These are phyloP conservation scores for Mandrillus leucophaeus DNA, from an alignment of 2,113 vertebrate species.

Conservation along the genomic window DNA sequence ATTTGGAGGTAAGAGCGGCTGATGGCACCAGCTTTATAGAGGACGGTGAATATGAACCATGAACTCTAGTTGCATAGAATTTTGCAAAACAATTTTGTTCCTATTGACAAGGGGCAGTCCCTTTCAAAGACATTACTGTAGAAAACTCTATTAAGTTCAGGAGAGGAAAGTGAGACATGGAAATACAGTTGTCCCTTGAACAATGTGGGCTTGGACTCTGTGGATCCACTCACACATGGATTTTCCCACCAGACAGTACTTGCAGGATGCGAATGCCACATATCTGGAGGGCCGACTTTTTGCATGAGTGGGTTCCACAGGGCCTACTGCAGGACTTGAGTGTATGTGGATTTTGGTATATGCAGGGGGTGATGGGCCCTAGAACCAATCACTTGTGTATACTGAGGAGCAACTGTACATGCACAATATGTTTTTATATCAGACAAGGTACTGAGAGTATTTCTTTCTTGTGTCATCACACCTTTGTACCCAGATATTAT, in stretches of 20 bases:
- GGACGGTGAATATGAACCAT: neutral
- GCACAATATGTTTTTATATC: neutral
- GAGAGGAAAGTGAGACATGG: neutral
- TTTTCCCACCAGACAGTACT: neutral
- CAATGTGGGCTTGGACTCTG: neutral
- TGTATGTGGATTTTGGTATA: neutral
- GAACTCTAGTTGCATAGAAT: neutral
- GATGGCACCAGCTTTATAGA: neutral
- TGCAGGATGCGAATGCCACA: no score
- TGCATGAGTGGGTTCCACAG: neutral
- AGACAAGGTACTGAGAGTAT: neutral
- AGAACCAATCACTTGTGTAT: neutral
- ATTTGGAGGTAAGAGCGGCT: neutral
- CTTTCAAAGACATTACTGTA: neutral
- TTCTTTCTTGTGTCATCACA: neutral
- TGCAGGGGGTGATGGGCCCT: no score
- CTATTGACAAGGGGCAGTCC: neutral
- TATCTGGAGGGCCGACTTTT: neutral
- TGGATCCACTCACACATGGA: neutral
- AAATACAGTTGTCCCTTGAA: neutral
- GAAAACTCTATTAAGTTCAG: neutral
- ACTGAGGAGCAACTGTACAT: neutral
- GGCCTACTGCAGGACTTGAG: neutral
- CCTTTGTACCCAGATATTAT: neutral
- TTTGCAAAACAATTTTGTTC: conserved; percentile 13